Conservation (phyloP, 1,140 invertebrate species). For the Palaemon carinicauda region DNA sequence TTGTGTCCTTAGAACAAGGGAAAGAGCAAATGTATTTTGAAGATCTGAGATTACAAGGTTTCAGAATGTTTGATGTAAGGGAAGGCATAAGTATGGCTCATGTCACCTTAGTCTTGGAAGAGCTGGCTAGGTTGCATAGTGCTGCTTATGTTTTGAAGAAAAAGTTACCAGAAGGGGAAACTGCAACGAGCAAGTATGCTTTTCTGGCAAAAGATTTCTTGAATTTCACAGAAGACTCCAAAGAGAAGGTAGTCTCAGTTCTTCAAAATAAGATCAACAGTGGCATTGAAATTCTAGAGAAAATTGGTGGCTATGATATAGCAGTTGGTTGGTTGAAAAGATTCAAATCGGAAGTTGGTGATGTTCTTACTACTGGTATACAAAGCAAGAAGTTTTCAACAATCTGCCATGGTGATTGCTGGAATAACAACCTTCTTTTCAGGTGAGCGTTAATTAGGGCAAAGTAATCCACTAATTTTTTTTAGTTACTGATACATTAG, state of each 20-base stretch:
- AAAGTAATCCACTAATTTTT: not conserved
- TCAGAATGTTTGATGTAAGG: slow-evolving; percentile 20
- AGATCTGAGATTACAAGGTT: slow-evolving; percentile 1
- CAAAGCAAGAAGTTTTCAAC: not conserved
- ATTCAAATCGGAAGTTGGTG: not conserved
- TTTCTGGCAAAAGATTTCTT: slow-evolving; percentile 18
- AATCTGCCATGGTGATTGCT: slow-evolving; percentile 23
- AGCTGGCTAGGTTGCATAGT: slow-evolving; percentile 35
- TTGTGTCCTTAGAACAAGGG: not conserved
- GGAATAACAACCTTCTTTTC: slow-evolving; percentile 38
- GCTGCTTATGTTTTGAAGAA: slow-evolving; percentile 20
- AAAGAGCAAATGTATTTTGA: slow-evolving; percentile 12
- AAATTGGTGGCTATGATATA: too few species aligned
- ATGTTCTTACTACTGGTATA: not conserved
- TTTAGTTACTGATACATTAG: not conserved
- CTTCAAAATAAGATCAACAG: too few species aligned
- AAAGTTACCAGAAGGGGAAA: not conserved
- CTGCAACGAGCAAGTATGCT: not conserved
- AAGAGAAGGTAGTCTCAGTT: not conserved
- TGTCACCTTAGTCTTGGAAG: slow-evolving; percentile 3
- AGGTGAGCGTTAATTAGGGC: not conserved
- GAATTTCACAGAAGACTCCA: slow-evolving; percentile 14
- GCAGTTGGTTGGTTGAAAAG: not conserved
- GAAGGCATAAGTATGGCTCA: not conserved
- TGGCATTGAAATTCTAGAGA: too few species aligned